A percentile compares a stretch with the other conserved stretches of the same genome.
Conservation (phyloP, 2,113 vertebrate genomes). For the Poecilia latipinna region DNA sequence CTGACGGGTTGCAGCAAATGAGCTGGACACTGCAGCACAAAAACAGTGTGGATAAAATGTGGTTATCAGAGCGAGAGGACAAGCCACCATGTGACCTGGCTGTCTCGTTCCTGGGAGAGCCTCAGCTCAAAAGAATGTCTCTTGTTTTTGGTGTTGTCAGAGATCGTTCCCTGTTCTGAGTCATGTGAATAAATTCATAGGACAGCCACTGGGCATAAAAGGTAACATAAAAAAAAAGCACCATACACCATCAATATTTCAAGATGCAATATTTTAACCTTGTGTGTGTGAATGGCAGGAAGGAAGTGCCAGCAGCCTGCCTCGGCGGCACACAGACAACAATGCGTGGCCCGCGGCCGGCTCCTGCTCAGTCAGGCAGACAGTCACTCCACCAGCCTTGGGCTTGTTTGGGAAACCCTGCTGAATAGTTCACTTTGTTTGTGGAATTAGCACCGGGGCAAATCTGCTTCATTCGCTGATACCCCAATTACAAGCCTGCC, state of each 20-base stretch:
- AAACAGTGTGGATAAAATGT: slow-evolving; percentile 47
- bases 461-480: slow-evolving; percentile 75
- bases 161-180: slow-evolving; percentile 28
- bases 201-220: background rate
- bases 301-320: slow-evolving; percentile 44
- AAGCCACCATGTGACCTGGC: slow-evolving; percentile 61
- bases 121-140: slow-evolving; percentile 23
- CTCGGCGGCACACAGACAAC: slow-evolving; percentile 54
- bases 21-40: slow-evolving; percentile 39
- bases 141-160: slow-evolving; percentile 30
- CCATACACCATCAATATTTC: background rate
- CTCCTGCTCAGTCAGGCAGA: slow-evolving; percentile 62
- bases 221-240: background rate
- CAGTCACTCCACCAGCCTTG: slow-evolving; percentile 54
- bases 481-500: slow-evolving; percentile 63
- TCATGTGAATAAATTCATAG: slow-evolving; percentile 13
- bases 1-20: slow-evolving; percentile 61
- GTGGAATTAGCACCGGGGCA: slow-evolving; percentile 65
- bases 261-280: slow-evolving; percentile 14
- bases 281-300: slow-evolving; percentile 47
- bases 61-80: slow-evolving; percentile 74
- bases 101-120: slow-evolving; percentile 34
- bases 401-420: slow-evolving; percentile 60
- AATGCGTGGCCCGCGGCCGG: slow-evolving; percentile 48
- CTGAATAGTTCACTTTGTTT: slow-evolving; percentile 80